These are phyloP conservation scores for Drosophila erecta DNA, from an alignment of 1,140 invertebrate species.

Conservation along the genomic window DNA sequence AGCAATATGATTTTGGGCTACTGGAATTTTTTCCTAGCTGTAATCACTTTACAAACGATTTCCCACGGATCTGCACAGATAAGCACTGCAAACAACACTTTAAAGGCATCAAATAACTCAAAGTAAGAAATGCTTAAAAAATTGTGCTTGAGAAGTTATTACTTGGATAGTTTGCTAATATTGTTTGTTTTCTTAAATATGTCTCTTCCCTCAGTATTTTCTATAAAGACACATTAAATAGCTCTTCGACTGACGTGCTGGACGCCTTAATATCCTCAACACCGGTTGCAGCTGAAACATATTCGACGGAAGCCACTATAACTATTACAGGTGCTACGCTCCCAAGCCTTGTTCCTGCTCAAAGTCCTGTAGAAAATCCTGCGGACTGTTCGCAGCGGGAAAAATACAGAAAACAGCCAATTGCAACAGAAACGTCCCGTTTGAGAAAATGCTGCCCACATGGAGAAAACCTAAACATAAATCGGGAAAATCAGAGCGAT, in stretches of 20 bases:
- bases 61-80: background rate
- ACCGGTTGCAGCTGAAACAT: background rate
- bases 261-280: background rate
- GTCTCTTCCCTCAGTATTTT: background rate
- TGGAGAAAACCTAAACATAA: slow-evolving; percentile 73
- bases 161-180: no score
- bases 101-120: background rate
- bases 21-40: slow-evolving; percentile 10
- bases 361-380: slow-evolving; percentile 30
- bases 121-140: background rate
- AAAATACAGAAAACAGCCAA: slow-evolving; percentile 58
- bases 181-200: no score
- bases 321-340: background rate
- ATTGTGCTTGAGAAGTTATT: no score
- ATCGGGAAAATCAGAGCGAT: slow-evolving; percentile 71
- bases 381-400: slow-evolving; percentile 75
- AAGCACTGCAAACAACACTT: background rate
- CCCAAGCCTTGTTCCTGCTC: background rate
- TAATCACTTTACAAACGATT: slow-evolving; percentile 4
- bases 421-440: slow-evolving; percentile 38
- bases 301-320: slow-evolving; percentile 2
- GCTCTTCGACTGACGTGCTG: background rate
- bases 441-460: slow-evolving; percentile 76
- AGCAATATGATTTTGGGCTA: slow-evolving; percentile 18
- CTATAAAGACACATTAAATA: background rate